Evolutionary conservation across 2,888 invertebrate genomes (phyloP), one percentile per base, ranked within the genome.

Genomic region (Abscondita cerata): DNA sequence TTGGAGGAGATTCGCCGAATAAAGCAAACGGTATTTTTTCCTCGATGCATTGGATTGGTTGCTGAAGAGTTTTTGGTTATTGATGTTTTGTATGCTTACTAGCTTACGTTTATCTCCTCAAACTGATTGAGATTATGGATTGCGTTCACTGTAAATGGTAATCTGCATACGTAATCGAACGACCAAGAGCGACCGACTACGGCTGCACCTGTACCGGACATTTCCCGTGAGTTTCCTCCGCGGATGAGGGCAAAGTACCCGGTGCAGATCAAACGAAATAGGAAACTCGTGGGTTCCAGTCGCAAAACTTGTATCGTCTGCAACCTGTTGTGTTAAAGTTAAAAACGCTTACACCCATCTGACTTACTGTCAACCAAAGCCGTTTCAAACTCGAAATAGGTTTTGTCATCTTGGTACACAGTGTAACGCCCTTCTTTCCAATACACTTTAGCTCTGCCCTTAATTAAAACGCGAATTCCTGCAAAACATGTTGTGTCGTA

Each of bases 351-450:
- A 31, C 11, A 9, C 36, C 12, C 11, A n/a, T 11, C 5, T 36
- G 3, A 25, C 25, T 2, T 6, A 25, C 25, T 25, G 6, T 25
- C 25, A 25, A 25, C 25, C 2, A 25, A 6, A 2, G 11, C 36
- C 2, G 36, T 36, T 36, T 36, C 36, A 12, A 36, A n/a, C 11
- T 36, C n/a, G 11, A 36, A 36, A 12, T 36, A 36, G 2, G 11
- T 36, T n/a, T n/a, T 12, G 11, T 36, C 36, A 36, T 36, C 36
- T 36, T 36, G 36, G 12, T 36, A 36, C 2, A 36, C 12, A 11
- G 36, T 36, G 12, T 36, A 36, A 36, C 36, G 36, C 36, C 36
- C 36, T 36, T 36, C 36, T 36, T 36, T 36, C 36, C 36, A 36
- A 36, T 36, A 36, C 2, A 36, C 36, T 36, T 36, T 36, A 36